Conservation (phyloP, 2,797 vertebrate species). For the Gobionotothen gibberifrons region DNA sequence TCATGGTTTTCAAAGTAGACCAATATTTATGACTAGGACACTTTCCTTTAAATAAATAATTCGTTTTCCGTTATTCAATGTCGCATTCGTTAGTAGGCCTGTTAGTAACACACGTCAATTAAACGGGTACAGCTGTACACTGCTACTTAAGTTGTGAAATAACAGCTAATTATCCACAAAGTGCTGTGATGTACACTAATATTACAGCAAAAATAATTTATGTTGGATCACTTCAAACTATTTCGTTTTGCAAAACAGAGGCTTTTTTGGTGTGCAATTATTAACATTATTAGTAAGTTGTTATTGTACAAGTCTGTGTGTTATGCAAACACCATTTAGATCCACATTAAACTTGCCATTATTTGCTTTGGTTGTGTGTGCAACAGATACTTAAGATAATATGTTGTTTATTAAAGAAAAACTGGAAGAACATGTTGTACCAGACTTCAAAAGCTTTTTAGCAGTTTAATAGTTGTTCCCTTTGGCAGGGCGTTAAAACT, state of each 20-base stretch:
- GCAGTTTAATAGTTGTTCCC: slow-evolving; percentile 69
- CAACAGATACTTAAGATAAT: slow-evolving; percentile 49
- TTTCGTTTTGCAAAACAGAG: background rate
- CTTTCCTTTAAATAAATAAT: background rate
- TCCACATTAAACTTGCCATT: slow-evolving; percentile 6
- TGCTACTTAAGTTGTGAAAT: background rate
- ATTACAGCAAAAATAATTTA: background rate
- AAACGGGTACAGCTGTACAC: background rate
- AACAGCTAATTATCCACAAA: background rate
- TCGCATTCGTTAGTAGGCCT: background rate
- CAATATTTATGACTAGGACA: background rate
- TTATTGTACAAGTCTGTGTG: slow-evolving; percentile 1
- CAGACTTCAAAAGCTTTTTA: slow-evolving; percentile 61
- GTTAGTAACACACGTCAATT: background rate
- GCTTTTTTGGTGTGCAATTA: background rate
- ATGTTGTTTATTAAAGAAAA: slow-evolving; percentile 56
- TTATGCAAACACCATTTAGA: background rate
- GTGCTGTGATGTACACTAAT: background rate
- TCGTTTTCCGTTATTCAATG: background rate
- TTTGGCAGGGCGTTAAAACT: slow-evolving; percentile 60
- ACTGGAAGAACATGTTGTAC: slow-evolving; percentile 50
- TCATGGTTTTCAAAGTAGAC: slow-evolving; percentile 30
- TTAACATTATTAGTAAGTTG: background rate
- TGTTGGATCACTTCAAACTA: background rate
- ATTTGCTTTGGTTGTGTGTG: slow-evolving; percentile 16